Conservation (phyloP, 2,888 invertebrate genomes). For the Dendrolimus houi region DNA sequence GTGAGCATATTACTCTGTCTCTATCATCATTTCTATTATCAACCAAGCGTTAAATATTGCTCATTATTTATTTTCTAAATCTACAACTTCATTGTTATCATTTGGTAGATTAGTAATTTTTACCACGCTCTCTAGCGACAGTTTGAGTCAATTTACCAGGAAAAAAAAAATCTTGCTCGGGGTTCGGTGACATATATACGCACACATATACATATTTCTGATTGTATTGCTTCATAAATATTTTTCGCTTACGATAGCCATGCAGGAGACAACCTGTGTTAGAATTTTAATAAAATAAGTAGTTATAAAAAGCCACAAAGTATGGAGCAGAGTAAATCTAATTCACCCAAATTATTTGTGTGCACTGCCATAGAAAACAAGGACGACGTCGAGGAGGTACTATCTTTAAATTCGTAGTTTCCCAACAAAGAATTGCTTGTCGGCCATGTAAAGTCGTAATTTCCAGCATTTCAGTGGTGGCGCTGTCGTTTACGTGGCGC, state of each 20-base stretch:
- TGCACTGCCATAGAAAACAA: constrained; percentile 90
- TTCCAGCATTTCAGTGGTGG: constrained; percentile 62
- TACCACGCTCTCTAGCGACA: constrained; percentile 30
- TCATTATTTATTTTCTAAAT: background rate
- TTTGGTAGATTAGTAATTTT: background rate
- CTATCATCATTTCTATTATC: background rate
- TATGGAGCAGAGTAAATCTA: constrained; percentile 77
- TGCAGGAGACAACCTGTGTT: constrained; percentile 77
- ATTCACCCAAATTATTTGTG: constrained; percentile 85
- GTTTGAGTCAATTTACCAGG: constrained; percentile 5
- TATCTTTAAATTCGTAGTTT: constrained; percentile 64
- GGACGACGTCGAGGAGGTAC: constrained; percentile 95
- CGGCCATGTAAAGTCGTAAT: constrained; percentile 69
- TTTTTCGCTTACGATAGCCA: constrained; percentile 78
- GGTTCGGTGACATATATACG: constrained; percentile 32
- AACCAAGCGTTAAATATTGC: background rate
- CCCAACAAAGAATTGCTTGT: constrained; percentile 70
- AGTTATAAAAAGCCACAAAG: constrained; percentile 63
- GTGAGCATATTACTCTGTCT: too few species aligned
- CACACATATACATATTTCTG: constrained; percentile 60
- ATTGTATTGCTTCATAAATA: constrained; percentile 71
- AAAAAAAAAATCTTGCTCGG: constrained; percentile 20
- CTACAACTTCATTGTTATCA: background rate
- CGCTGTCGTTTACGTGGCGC: constrained; percentile 58
- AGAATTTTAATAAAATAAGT: constrained; percentile 76